Evolutionary conservation across 2,113 vertebrate genomes (phyloP), one percentile per base, ranked within the genome.

Genomic region (Rutilus rutilus): DNA sequence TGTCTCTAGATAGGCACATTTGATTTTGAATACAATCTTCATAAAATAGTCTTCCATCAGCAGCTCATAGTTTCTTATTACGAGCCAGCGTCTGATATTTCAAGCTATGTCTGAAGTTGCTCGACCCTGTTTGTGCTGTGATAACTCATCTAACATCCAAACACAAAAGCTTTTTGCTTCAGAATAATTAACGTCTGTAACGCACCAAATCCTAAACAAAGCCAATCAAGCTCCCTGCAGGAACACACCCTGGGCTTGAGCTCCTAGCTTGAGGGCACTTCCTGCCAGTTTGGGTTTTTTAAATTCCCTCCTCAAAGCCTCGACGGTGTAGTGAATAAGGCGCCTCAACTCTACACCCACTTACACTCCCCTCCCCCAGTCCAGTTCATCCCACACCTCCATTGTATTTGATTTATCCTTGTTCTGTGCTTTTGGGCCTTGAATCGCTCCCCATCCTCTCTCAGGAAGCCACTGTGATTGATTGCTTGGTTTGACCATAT

Each of bases 381-480:
- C 64, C 64, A 75, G 78, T 81, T 60, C 57, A 62, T 81, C 59
- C 78, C 78, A 73, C 82, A 83, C 67, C 67, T 83, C 67, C 50
- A 73, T 83, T 83, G 67, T 73, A n/a, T 67, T 83, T 3, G 30
- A 36, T 71, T 65, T 82, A 50, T 47, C 88, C 27, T 33, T 88
- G 85, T 92, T 92, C 88, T 88, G 52, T 64, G n/a, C 57, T 82
- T 78, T 79, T 84, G 90, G 69, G 25, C 2, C 84, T 83, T 79
- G 76, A 80, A 90, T 80, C 36, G 74, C 74, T 85, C 60, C 75
- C 69, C 47, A 85, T 86, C 82, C 88, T 82, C 27, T 59, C 82
- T 64, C 75, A 73, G 87, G 91, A 93, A 91, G 90, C 88, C 85
- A 89, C 87, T 89, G 88, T 92, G 92, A 94, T 94, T 93, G 92